Conservation (phyloP, 2,113 vertebrate species). For the Stercorarius parasiticus region DNA sequence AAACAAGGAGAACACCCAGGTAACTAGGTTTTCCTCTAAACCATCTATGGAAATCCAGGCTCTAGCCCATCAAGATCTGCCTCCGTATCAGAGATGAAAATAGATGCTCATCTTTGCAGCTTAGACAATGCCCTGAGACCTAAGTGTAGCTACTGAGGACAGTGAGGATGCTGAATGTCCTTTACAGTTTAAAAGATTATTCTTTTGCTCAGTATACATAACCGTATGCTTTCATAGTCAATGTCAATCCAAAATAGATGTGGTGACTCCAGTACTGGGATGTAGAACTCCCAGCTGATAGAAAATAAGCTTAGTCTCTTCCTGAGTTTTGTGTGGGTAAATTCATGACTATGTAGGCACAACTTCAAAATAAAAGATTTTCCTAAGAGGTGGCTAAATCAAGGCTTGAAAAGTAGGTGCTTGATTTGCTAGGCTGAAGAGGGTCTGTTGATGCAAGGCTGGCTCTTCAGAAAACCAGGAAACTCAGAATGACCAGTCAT, state of each 20-base stretch:
- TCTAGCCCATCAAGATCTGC: not conserved
- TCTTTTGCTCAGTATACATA: not conserved
- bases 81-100: not conserved
- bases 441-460: not conserved
- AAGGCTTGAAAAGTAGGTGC: rapidly evolving
- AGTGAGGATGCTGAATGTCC: not conserved
- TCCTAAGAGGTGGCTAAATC: not conserved
- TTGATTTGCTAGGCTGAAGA: not conserved
- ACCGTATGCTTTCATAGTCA: not conserved
- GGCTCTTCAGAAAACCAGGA: not conserved
- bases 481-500: not conserved
- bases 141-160: not conserved
- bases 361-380: not conserved
- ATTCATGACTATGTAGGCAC: rapidly evolving
- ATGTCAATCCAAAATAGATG: not conserved
- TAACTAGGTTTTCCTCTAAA: not conserved
- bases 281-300: not conserved
- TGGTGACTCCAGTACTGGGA: not conserved
- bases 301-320: not conserved
- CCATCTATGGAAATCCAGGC: not conserved
- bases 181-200: not conserved
- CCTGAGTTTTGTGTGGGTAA: not conserved
- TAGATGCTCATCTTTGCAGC: not conserved
- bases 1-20: not conserved
- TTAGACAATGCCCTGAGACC: not conserved